phyloP scores from a whole-genome alignment of 2,797 vertebrate species.

The Myripristis jacobus region DNA sequence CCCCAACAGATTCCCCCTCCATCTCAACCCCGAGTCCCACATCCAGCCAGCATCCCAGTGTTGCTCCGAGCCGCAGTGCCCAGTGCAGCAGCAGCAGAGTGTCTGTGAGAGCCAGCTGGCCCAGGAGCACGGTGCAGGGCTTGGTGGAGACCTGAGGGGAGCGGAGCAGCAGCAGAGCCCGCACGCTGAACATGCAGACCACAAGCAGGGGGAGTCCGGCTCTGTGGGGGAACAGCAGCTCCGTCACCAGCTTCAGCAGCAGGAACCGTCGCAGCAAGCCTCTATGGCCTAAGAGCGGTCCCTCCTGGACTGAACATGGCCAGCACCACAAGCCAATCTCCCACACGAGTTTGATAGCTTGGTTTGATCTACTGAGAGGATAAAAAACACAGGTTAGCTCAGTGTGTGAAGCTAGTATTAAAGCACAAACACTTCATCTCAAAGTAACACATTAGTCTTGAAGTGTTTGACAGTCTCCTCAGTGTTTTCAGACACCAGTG shows the following conservation, averaged over 20 bases:
- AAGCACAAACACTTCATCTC: too few relatives aligned
- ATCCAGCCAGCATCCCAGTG: conserved; percentile 8
- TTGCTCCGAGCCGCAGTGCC: conserved; percentile 37
- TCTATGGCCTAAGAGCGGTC: conserved; percentile 60
- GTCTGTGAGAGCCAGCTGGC: conserved; percentile 82
- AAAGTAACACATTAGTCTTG: too few relatives aligned
- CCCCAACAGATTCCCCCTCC: neutral
- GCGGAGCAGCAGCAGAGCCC: conserved; percentile 69
- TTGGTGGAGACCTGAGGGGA: conserved; percentile 84
- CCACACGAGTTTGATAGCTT: conserved; percentile 29
- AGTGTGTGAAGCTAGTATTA: neutral
- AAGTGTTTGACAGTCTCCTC: too few relatives aligned
- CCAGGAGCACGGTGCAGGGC: conserved; percentile 81
- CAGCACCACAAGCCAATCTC: conserved; percentile 36
- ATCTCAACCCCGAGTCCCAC: neutral
- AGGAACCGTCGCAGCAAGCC: conserved; percentile 81
- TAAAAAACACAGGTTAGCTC: conserved; percentile 25
- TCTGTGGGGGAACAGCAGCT: conserved; percentile 81
- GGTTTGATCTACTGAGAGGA: conserved; percentile 52
- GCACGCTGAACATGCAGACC: conserved; percentile 78
- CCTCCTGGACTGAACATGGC: conserved; percentile 28
- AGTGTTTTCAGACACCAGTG: too few relatives aligned
- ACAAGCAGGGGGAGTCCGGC: conserved; percentile 65
- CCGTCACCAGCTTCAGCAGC: conserved; percentile 83
- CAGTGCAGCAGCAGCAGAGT: conserved; percentile 65